phyloP scores from a whole-genome alignment of 2,113 vertebrate genomes.

The Morone chrysops region DNA sequence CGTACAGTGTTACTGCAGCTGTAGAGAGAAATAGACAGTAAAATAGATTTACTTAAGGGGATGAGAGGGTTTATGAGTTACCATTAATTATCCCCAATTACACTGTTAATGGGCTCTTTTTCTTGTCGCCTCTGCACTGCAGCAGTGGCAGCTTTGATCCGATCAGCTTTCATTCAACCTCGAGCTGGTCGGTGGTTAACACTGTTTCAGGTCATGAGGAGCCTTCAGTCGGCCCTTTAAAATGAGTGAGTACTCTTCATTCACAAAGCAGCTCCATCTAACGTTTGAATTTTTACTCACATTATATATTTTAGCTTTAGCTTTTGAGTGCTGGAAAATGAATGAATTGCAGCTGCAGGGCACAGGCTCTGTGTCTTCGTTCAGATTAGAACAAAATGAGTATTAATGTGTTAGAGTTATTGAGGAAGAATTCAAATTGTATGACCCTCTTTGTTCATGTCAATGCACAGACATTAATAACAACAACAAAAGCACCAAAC shows the following conservation, averaged over 20 bases:
- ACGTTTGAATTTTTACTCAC: background rate
- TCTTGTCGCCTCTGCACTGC: slow-evolving; percentile 2
- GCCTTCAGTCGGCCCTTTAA: slow-evolving; percentile 11
- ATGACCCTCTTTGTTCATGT: background rate
- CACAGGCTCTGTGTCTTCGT: background rate
- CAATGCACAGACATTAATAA: background rate
- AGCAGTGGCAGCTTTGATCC: background rate
- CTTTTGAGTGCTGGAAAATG: background rate
- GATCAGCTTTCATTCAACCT: slow-evolving; percentile 15
- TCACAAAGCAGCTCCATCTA: slow-evolving; percentile 10
- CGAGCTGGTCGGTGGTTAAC: background rate
- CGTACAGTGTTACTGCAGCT: background rate
- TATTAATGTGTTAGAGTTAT: background rate
- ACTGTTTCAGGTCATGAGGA: background rate
- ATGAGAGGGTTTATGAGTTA: slow-evolving; percentile 10
- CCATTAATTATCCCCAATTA: slow-evolving; percentile 38
- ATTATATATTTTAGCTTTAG: background rate
- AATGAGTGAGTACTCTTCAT: slow-evolving; percentile 17
- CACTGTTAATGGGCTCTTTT: slow-evolving; percentile 16
- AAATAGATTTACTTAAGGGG: slow-evolving; percentile 3
- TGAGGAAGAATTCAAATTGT: background rate
- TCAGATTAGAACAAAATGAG: background rate
- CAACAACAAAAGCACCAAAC: background rate
- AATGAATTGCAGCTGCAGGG: background rate
- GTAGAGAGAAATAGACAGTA: background rate